phyloP scores from a whole-genome alignment of 2,888 invertebrate species.

The Drosophila birchii region DNA sequence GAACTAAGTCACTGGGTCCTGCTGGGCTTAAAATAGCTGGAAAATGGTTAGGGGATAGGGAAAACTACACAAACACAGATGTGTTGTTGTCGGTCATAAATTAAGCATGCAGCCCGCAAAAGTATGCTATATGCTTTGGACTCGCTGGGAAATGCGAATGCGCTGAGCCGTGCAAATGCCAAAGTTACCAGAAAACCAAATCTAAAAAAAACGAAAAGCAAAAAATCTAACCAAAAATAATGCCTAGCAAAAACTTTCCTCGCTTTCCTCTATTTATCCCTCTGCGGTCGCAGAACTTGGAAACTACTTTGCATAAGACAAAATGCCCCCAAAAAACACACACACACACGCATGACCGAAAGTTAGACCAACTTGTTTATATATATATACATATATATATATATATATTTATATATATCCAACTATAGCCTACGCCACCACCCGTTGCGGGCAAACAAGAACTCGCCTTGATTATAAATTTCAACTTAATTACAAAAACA shows the following conservation, averaged over 20 bases:
- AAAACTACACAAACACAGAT: slow-evolving; percentile 28
- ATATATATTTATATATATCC: neutral
- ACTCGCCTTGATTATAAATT: slow-evolving; percentile 79
- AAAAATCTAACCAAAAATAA: slow-evolving; percentile 3
- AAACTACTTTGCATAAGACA: slow-evolving; percentile 77
- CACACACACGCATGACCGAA: slow-evolving; percentile 24
- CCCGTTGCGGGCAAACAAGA: slow-evolving; percentile 48
- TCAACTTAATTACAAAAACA: slow-evolving; percentile 82
- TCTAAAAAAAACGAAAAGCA: slow-evolving; percentile 50
- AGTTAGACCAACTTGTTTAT: slow-evolving; percentile 30
- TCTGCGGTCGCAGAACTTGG: slow-evolving; percentile 75
- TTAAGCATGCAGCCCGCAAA: slow-evolving; percentile 67
- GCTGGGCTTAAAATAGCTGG: slow-evolving; percentile 20
- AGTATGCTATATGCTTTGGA: slow-evolving; percentile 48
- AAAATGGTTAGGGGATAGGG: neutral
- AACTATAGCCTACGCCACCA: slow-evolving; percentile 3
- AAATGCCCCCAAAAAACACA: slow-evolving; percentile 39
- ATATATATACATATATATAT: neutral
- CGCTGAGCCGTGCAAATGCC: slow-evolving; percentile 76
- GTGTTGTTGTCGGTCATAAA: slow-evolving; percentile 54
- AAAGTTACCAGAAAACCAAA: slow-evolving; percentile 39
- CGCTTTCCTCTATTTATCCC: slow-evolving; percentile 46
- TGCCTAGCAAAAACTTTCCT: slow-evolving; percentile 14
- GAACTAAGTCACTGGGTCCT: slow-evolving; percentile 77
- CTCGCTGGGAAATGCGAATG: slow-evolving; percentile 41